Evolutionary conservation across 2,888 invertebrate species (phyloP), one percentile per base, ranked within the genome.

Genomic region (Malthinus flaveolus): DNA sequence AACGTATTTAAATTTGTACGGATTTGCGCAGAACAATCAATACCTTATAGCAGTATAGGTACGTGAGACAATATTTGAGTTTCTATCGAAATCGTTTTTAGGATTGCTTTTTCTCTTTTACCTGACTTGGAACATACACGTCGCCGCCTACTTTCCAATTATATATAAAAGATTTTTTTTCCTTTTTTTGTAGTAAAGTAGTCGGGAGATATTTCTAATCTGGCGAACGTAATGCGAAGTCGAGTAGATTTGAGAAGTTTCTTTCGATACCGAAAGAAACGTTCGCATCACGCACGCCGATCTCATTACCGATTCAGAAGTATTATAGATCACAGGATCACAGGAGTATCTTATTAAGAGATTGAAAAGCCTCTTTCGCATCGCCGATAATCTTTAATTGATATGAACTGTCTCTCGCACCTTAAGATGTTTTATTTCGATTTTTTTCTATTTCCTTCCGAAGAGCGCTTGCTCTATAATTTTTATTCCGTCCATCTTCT

Each of bases 241-340:
- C 11, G 42, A 36, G 36, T 48, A 37, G 37, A 39, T 39, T 46
- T 36, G 42, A 49, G 48, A 48, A 47, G 42, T 45, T 51, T 5
- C 5, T 44, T 50, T 33, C 39, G 44, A 51, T 44, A 35, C 35
- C 52, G 36, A 44, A 37, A 39, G 39, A 37, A 39, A 42, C 32
- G 37, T 52, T 49, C 51, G 36, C 58, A 54, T 54, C 63, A 62
- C 65, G 65, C 63, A 63, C 55, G 66, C 63, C 66, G 56, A 68
- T 67, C 65, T 68, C 64, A 68, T 68, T 66, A 68, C 62, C 50
- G 65, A 66, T 64, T 66, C 64, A 62, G 5, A 23, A 23, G 23
- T 23, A 61, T 57, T 64, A 68, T 68, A 63, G 68, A 65, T 63
- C 66, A 62, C 65, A 56, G 49, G 61, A 64, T 59, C 58, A 55